Percentiles rank a stretch among this genome's conserved stretches.
phyloP scores from a whole-genome alignment of 1,140 invertebrate genomes.

The Ceratosolen fusciceps region DNA sequence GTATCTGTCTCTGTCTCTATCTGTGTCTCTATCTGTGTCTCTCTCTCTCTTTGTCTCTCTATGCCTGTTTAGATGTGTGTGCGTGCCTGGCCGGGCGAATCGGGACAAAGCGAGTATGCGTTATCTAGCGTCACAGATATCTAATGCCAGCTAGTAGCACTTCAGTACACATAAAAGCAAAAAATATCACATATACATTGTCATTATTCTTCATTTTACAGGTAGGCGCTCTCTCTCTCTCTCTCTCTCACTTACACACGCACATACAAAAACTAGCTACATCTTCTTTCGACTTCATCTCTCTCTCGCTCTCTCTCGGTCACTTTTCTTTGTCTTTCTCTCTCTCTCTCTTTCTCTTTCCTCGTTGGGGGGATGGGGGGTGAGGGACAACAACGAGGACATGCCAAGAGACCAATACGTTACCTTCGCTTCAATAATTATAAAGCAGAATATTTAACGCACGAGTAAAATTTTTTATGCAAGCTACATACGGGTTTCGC shows the following conservation, averaged over 20 bases:
- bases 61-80: no score
- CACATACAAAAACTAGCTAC: not conserved
- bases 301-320: conserved; percentile 22
- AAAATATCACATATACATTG: conserved; percentile 52
- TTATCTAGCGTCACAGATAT: not conserved
- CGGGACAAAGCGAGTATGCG: not conserved
- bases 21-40: no score
- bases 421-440: conserved; percentile 64
- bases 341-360: conserved; percentile 41
- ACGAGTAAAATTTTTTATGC: conserved; percentile 48
- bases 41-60: no score
- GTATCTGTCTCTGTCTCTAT: no score
- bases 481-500: conserved; percentile 28
- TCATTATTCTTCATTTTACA: conserved; percentile 48
- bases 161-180: conserved; percentile 46
- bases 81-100: not conserved
- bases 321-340: conserved; percentile 54
- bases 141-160: not conserved
- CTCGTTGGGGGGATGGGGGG: conserved; percentile 46
- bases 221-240: conserved; percentile 54
- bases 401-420: conserved; percentile 64
- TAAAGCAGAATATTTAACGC: conserved; percentile 54
- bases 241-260: conserved; percentile 29
- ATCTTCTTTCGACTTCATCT: not conserved
- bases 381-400: no score